These are phyloP conservation scores for Drosophila seclusa DNA, from an alignment of 2,888 invertebrate genomes.

Conservation along the genomic window DNA sequence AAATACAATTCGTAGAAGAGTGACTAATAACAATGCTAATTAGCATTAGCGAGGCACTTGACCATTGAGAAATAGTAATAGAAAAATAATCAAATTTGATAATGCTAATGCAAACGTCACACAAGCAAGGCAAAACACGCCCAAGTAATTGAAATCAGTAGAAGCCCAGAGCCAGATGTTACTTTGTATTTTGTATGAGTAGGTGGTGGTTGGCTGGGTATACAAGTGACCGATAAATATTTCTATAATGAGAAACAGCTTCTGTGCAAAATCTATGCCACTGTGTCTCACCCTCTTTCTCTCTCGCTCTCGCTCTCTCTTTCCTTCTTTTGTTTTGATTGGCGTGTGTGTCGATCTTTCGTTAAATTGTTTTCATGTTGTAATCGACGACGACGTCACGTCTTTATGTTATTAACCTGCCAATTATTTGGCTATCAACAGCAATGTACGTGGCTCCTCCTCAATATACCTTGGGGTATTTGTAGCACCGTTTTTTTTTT, in stretches of 20 bases:
- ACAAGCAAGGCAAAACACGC: constrained; percentile 8
- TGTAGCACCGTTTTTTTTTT: constrained; percentile 21
- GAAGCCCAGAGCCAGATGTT: constrained; percentile 1
- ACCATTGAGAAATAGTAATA: constrained; percentile 16
- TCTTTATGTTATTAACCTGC: constrained; percentile 69
- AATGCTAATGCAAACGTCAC: constrained; percentile 27
- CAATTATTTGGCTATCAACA: constrained; percentile 67
- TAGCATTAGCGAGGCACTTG: constrained; percentile 25
- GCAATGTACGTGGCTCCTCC: constrained; percentile 46
- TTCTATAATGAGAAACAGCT: constrained; percentile 8
- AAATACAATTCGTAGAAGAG: constrained; percentile 8
- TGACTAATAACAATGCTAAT: constrained; percentile 60
- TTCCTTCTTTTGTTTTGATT: constrained; percentile 12
- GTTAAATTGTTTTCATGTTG: constrained; percentile 46
- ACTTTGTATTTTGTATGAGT: constrained; percentile 6
- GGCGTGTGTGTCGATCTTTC: constrained; percentile 38
- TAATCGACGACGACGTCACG: constrained; percentile 61
- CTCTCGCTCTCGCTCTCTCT: constrained; percentile 1
- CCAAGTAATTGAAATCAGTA: constrained; percentile 2
- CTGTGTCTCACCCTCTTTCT: not conserved
- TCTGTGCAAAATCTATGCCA: constrained; percentile 30
- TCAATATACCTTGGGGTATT: constrained; percentile 54
- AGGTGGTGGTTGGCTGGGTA: not conserved
- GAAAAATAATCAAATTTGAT: constrained; percentile 28
- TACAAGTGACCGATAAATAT: constrained; percentile 16